Evolutionary conservation across 2,797 vertebrate genomes (phyloP), one percentile per base, ranked within the genome.

Genomic region (Furcifer pardalis): DNA sequence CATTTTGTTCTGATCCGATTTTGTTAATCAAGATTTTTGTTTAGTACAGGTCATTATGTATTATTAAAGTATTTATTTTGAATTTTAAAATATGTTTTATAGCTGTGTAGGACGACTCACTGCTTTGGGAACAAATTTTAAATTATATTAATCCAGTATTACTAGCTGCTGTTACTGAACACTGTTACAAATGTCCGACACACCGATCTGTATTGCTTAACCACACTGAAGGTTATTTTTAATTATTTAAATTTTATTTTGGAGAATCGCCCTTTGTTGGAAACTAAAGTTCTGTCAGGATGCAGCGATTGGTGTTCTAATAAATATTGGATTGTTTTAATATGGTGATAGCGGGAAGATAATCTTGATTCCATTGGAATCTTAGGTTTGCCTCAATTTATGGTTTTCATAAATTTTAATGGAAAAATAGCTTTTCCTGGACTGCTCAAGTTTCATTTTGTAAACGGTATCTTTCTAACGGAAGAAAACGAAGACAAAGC

Each of bases 311-410:
- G 93, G 94, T 93, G 95, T 93, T 94, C 92, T 94, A 94, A 92
- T 95, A 95, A 95, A 95, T 95, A 95, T 96, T 94, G 95, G 94
- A 95, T 96, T 96, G 93, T 95, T 93, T 94, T 95, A 94, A 94
- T 94, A 95, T 95, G 95, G 96, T 95, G 95, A 94, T 96, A 95
- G 96, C 94, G 95, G 96, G 95, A 96, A 97, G 96, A 96, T 96
- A 94, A 97, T 96, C 95, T 96, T 96, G 96, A 97, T 97, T 97
- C 96, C 95, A 93, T 96, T 97, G 94, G 95, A 96, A 97, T 97
- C 96, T 97, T 96, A 95, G 95, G 94, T 96, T 96, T 95, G 93
- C 93, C 94, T 95, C 93, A 95, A 93, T 95, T 96, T 95, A 94
- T 96, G 95, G 93, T 96, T 96, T 96, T 97, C 96, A 95, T 96